A percentile compares a stretch with the other conserved stretches of the same genome.
Conservation (phyloP, 2,113 vertebrate species). For the Bos javanicus region DNA sequence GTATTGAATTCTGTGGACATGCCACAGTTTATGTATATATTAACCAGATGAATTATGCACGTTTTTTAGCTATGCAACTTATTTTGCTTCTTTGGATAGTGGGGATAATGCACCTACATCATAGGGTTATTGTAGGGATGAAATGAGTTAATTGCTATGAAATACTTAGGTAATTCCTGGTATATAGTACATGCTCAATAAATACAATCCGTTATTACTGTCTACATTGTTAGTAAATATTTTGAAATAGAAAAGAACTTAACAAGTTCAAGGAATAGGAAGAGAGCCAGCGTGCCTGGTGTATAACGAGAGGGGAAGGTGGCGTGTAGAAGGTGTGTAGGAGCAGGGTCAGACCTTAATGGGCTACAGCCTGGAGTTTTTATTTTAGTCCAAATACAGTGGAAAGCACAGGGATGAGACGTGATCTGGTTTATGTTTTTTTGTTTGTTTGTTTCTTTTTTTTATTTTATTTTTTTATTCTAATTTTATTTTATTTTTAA, state of each 20-base stretch:
- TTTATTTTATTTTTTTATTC: too few relatives aligned
- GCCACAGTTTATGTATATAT: neutral
- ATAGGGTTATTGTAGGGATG: neutral
- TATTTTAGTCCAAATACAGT: neutral
- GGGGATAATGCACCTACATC: neutral
- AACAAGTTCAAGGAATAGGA: neutral
- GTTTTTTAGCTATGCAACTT: neutral
- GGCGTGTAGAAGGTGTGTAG: neutral
- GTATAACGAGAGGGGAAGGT: neutral
- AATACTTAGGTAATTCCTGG: neutral
- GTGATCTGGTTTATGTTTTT: neutral
- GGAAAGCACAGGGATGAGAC: neutral
- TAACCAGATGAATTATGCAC: neutral
- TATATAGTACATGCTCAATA: neutral
- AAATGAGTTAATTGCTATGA: neutral
- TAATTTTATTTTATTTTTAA: too few relatives aligned
- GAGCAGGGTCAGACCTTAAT: neutral
- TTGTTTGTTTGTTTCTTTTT: too few relatives aligned
- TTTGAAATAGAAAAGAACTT: neutral
- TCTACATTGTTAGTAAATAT: neutral
- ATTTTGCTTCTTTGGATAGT: neutral
- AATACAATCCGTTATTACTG: neutral
- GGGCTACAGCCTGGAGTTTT: neutral
- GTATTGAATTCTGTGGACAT: neutral
- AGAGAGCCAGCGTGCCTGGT: neutral